These are phyloP conservation scores for Passerina amoena DNA, from an alignment of 2,113 vertebrate species.

Conservation along the genomic window DNA sequence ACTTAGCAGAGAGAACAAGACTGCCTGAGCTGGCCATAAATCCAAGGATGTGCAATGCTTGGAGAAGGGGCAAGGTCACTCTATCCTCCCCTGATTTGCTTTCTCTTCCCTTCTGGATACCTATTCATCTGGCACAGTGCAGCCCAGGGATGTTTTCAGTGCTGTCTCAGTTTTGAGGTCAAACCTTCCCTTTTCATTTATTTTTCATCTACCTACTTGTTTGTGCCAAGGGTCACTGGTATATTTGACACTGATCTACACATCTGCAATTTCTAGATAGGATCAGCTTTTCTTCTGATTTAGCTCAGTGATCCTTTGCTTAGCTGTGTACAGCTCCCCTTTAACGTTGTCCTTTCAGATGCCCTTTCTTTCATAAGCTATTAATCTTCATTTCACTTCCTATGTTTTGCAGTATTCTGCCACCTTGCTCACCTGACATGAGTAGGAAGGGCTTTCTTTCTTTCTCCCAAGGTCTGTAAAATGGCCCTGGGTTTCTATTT, in stretches of 20 bases:
- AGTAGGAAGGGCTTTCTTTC: not conserved
- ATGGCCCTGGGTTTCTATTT: not conserved
- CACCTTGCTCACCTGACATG: not conserved
- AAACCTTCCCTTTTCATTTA: not conserved
- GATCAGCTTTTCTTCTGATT: not conserved
- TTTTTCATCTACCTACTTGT: not conserved
- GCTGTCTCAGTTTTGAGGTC: not conserved
- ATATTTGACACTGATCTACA: not conserved
- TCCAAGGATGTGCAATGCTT: not conserved
- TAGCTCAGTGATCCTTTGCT: not conserved
- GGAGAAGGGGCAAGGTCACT: not conserved
- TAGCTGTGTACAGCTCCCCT: not conserved
- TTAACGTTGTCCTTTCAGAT: not conserved
- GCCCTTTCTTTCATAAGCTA: not conserved
- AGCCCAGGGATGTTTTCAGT: not conserved
- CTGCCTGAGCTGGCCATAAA: not conserved
- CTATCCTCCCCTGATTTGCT: not conserved
- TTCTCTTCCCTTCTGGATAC: not conserved
- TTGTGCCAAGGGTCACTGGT: not conserved
- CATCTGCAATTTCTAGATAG: not conserved
- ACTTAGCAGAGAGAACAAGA: not conserved
- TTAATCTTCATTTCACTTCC: not conserved
- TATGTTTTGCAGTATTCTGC: not conserved
- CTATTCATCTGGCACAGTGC: not conserved
- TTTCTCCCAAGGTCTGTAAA: not conserved